Evolutionary conservation across 2,888 invertebrate genomes (phyloP), one percentile per base, ranked within the genome.

Genomic region (Polietes domitor): DNA sequence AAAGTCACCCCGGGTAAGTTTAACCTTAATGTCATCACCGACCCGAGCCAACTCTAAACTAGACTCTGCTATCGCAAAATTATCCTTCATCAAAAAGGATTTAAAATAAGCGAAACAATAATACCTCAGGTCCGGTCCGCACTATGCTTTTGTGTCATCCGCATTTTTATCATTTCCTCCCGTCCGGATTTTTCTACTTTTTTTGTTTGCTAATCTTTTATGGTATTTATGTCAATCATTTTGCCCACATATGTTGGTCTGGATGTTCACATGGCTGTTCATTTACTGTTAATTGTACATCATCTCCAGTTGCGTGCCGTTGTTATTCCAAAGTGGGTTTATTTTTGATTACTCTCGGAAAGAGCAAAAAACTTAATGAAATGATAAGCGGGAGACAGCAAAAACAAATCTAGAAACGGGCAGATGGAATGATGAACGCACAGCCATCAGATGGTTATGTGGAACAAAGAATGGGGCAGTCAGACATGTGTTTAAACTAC

Each of bases 201-300:
- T 37, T 19, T 37, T n/a, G 68, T 65, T 41, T 41, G 41, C 76
- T 78, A 78, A 80, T 84, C 71, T 81, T 47, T 70, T 84, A 24
- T 24, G 43, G 68, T 15, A 78, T 84, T 84, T 76, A 76, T 81
- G 84, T 84, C 84, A 84, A 84, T 84, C 84, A 84, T 61, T 68
- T 58, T 80, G 73, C 84, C 84, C 84, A 84, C 84, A 84, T 81
- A 75, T 71, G 61, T 65, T 15, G 65, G 17, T 9, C 15, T 19
- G 28, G 28, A 68, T 43, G 68, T 68, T 68, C 43, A 43, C 68
- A 68, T 68, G 15, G 21, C n/a, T 61, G 61, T 61, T 61, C 19
- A 68, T 68, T 68, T 68, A 43, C 68, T 37, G 24, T 68, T 68
- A 68, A 68, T 21, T 68, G 37, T 41, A 65, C 12, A 65, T 41